A percentile compares a stretch with the other conserved stretches of the same genome.
phyloP scores from a whole-genome alignment of 2,113 vertebrate species.

The Trogon melanurus region DNA sequence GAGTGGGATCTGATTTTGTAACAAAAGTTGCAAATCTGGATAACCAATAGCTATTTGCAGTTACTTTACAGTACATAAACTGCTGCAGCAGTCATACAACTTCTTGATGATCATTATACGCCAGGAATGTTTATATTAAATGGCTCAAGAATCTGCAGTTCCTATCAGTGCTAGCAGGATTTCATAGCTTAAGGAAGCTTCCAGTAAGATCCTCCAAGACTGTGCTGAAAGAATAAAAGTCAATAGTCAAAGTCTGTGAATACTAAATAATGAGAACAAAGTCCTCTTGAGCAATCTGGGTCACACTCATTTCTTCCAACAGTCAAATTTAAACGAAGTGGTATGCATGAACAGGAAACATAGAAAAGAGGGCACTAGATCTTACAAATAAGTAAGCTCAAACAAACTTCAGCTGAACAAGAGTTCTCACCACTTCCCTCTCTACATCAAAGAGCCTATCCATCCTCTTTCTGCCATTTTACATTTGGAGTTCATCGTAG shows the following conservation, averaged over 20 bases:
- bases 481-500: neutral
- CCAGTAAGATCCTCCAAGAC: neutral
- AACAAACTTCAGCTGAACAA: neutral
- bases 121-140: neutral
- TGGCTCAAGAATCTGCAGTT: neutral
- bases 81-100: neutral
- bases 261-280: neutral
- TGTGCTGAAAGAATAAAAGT: neutral
- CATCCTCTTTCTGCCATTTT: neutral
- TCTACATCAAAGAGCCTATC: accelerated
- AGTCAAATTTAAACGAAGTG: neutral
- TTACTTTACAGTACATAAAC: neutral
- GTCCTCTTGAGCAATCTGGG: neutral
- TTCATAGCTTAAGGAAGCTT: neutral
- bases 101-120: neutral
- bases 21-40: neutral
- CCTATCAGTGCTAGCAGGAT: neutral
- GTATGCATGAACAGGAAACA: neutral
- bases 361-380: neutral
- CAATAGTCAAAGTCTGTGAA: neutral
- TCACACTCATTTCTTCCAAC: neutral
- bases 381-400: neutral
- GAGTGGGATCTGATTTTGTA: neutral
- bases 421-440: neutral
- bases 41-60: neutral